Evolutionary conservation across 1,140 invertebrate species (phyloP), one percentile per base, ranked within the genome.

Genomic region (Steinernema feltiae): DNA sequence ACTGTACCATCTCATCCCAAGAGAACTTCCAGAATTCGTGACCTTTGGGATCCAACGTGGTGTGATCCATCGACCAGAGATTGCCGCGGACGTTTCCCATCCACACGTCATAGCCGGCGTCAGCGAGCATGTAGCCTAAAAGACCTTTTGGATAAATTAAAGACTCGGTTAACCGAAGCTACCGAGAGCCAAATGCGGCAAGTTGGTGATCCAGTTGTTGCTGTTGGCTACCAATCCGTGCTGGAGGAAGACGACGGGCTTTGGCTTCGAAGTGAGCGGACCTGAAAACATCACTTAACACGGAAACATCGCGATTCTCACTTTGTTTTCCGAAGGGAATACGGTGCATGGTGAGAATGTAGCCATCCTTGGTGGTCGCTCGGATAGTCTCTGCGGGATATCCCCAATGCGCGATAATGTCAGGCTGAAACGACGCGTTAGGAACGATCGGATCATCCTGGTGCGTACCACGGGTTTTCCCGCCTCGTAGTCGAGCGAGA

Each of bases 151-250:
- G n/a, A n/a, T n/a, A n/a, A n/a, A n/a, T n/a, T n/a, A n/a, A n/a
- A n/a, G n/a, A n/a, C n/a, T n/a, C n/a, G 29, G 18, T 7, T 69
- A 76, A 71, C n/a, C 1, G 0, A 27, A 24, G 76, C 85, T 87
- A 90, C 91, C 92, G 53, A 92, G 84, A 30, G 88, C 89, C 81
- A 89, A 89, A 41, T 90, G 85, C 0, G 89, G 89, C 18, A 90
- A 90, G 76, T 90, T 89, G 1, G 92, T 86, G 17, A 93, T 88
- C 90, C 90, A 94, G 84, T 92, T 91, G 0, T 90, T 89, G 0
- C 92, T 92, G 81, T 91, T 91, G 1, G 90, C 90, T 0, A 93
- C 85, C 2, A 93, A 87, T 92, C 92, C 93, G 85, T 94, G 93
- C 82, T 93, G 92, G 0, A 93, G 83, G 31, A 84, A 77, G 1